Evolutionary conservation across 2,113 vertebrate species (phyloP).

Genomic region (Sialia sialis): DNA sequence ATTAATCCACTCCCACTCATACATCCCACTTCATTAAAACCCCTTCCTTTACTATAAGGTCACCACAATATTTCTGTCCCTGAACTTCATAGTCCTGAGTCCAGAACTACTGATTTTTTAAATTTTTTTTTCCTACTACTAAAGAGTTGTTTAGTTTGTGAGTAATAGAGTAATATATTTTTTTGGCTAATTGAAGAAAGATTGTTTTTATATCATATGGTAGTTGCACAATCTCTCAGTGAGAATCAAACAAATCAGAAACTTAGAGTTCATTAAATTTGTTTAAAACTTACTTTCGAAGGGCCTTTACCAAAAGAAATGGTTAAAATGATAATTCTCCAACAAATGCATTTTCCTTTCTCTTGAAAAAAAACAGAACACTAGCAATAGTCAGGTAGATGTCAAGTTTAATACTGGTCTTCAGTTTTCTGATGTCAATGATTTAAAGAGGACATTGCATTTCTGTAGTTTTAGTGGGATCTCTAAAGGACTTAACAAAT

Average conservation of each 20-base stretch:
- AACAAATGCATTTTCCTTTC: neutral
- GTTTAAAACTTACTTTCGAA: neutral
- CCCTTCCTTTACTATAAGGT: conserved; percentile 12
- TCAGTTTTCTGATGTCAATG: conserved; percentile 11
- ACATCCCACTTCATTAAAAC: conserved; percentile 11
- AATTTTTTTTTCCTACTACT: neutral
- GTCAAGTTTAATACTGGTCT: neutral
- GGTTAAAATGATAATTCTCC: neutral
- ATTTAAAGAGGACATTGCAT: conserved; percentile 9
- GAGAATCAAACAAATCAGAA: neutral
- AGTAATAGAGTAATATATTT: neutral
- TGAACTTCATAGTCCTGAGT: neutral
- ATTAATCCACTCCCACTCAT: conserved; percentile 14
- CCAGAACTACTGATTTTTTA: neutral
- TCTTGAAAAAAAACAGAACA: neutral
- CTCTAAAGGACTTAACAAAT: conserved; percentile 4
- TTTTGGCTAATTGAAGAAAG: neutral
- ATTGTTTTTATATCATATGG: fast-evolving
- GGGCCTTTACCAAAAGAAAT: neutral
- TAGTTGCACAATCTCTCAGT: neutral
- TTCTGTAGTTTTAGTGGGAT: neutral
- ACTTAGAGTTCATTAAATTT: neutral
- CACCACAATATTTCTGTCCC: neutral
- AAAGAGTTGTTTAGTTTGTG: neutral
- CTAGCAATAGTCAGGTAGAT: neutral